Conservation (phyloP, 2,888 invertebrate species). For the Thecophora atra region DNA sequence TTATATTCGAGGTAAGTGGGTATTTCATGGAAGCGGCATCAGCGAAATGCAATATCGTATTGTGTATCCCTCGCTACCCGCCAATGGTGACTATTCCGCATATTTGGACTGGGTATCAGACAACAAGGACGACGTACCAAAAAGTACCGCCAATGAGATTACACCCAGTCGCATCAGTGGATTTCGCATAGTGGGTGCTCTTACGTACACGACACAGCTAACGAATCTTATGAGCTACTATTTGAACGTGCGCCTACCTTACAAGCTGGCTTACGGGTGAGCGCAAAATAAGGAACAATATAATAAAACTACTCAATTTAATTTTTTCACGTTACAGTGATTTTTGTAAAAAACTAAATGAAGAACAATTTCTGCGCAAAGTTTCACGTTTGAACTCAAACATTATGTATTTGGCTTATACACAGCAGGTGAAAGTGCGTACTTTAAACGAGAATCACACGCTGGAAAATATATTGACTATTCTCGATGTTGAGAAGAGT, state of each 20-base stretch:
- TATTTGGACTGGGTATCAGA: constrained; percentile 80
- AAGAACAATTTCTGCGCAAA: constrained; percentile 77
- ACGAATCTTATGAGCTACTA: constrained; percentile 83
- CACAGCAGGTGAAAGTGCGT: constrained; percentile 76
- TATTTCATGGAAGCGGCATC: constrained; percentile 71
- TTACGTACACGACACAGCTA: constrained; percentile 87
- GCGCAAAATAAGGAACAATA: constrained; percentile 33
- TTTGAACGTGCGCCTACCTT: constrained; percentile 83
- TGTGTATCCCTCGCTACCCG: constrained; percentile 84
- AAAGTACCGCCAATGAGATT: constrained; percentile 67
- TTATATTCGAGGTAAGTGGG: constrained; percentile 82
- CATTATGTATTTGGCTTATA: constrained; percentile 80
- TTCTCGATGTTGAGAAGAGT: constrained; percentile 73
- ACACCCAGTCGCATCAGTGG: constrained; percentile 74
- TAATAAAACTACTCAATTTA: background rate
- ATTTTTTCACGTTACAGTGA: constrained; percentile 70
- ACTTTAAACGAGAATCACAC: constrained; percentile 75
- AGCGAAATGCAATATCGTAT: constrained; percentile 79
- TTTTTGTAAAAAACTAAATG: constrained; percentile 78
- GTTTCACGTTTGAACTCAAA: constrained; percentile 84
- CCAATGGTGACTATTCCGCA: constrained; percentile 84
- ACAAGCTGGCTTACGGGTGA: constrained; percentile 75
- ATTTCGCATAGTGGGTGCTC: constrained; percentile 80
- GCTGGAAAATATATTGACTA: constrained; percentile 76
- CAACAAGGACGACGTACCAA: constrained; percentile 64